phyloP scores from a whole-genome alignment of 2,888 invertebrate species.

The Drosophila falleni region DNA sequence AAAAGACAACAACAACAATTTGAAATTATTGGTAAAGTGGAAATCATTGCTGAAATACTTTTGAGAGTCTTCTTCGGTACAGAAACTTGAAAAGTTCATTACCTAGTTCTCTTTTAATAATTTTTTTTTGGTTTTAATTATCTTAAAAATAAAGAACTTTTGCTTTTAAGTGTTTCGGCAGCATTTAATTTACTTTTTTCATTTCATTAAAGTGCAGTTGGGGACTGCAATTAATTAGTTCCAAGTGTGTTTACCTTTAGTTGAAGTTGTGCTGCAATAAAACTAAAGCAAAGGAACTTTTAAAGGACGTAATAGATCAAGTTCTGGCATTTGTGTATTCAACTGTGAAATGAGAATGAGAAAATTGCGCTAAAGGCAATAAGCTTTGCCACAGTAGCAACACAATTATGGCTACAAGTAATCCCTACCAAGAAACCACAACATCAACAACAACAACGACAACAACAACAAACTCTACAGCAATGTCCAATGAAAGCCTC shows the following conservation, averaged over 20 bases:
- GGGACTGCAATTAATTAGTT: constrained; percentile 23
- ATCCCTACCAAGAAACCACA: constrained; percentile 20
- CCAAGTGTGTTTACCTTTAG: constrained; percentile 10
- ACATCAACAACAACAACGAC: constrained; percentile 3
- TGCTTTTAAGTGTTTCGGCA: background rate
- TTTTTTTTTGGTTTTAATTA: background rate
- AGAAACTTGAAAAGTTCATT: constrained; percentile 3
- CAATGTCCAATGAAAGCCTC: constrained; percentile 27
- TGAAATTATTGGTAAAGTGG: background rate
- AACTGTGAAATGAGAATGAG: background rate
- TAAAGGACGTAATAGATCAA: background rate
- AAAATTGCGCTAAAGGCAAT: constrained; percentile 1
- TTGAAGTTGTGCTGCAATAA: background rate
- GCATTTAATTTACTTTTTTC: constrained; percentile 15
- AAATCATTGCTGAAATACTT: constrained; percentile 8
- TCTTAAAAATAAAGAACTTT: background rate
- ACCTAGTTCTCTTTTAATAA: background rate
- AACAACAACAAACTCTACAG: constrained; percentile 11
- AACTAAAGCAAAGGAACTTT: background rate
- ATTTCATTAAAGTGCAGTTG: constrained; percentile 6
- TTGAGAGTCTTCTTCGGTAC: constrained; percentile 1
- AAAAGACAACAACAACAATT: constrained; percentile 1
- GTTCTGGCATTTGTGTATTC: constrained; percentile 6
- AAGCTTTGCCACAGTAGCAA: constrained; percentile 14
- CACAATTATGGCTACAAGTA: constrained; percentile 25